These are phyloP conservation scores for Scophthalmus maximus DNA, from an alignment of 2,113 vertebrate genomes.

Conservation along the genomic window DNA sequence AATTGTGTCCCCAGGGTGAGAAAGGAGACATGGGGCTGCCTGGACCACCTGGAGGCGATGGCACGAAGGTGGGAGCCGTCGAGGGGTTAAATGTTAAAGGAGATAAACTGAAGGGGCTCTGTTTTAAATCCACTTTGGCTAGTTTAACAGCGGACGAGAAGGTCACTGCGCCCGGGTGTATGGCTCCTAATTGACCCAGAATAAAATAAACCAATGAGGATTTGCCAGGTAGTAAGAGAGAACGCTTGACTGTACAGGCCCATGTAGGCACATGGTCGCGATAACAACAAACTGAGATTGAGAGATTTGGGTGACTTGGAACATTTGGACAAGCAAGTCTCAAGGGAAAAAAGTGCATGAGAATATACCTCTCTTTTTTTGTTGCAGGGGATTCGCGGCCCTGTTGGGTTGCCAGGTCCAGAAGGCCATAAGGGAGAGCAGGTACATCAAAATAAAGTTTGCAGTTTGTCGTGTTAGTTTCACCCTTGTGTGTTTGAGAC, in stretches of 20 bases:
- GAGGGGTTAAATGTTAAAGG: background rate
- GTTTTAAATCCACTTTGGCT: too few species aligned
- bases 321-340: too few species aligned
- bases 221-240: too few species aligned
- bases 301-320: too few species aligned
- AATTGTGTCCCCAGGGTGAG: slow-evolving; percentile 80
- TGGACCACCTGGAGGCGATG: slow-evolving; percentile 83
- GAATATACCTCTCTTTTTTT: background rate
- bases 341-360: too few species aligned
- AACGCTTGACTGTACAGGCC: too few species aligned
- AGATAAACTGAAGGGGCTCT: background rate
- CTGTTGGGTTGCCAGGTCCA: slow-evolving; percentile 76
- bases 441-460: slow-evolving; percentile 70
- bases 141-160: too few species aligned
- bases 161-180: too few species aligned
- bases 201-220: too few species aligned
- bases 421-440: slow-evolving; percentile 84
- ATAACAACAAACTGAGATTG: too few species aligned
- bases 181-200: too few species aligned
- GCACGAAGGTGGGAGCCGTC: slow-evolving; percentile 82
- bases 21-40: slow-evolving; percentile 83
- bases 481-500: background rate
- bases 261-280: too few species aligned
- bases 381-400: slow-evolving; percentile 84
- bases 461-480: background rate